These are phyloP conservation scores for Agrochola lychnidis DNA, from an alignment of 2,888 invertebrate genomes.

Conservation along the genomic window DNA sequence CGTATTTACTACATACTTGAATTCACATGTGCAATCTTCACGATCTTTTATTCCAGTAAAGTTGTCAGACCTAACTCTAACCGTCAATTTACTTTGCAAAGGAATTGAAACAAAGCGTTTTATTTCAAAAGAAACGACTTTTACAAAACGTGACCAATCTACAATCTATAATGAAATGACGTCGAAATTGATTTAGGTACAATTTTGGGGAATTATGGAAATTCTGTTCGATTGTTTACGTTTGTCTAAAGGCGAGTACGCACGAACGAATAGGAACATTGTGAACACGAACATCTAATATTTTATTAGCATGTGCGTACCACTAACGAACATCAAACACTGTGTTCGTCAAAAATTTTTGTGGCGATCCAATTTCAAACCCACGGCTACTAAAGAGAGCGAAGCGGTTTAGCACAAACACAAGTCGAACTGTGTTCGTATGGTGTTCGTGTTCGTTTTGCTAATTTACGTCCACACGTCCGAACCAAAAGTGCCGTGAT, in stretches of 20 bases:
- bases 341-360: too few species aligned
- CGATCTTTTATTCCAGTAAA: slow-evolving; percentile 27
- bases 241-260: background rate
- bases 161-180: slow-evolving; percentile 44
- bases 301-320: too few species aligned
- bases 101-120: slow-evolving; percentile 51
- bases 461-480: too few species aligned
- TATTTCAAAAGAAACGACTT: slow-evolving; percentile 33
- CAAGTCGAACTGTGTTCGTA: too few species aligned
- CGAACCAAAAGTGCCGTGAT: too few species aligned
- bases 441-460: too few species aligned
- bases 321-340: too few species aligned
- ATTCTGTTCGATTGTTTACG: background rate
- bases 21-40: slow-evolving; percentile 27
- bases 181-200: slow-evolving; percentile 31
- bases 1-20: slow-evolving; percentile 18
- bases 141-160: slow-evolving; percentile 57
- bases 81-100: slow-evolving; percentile 58
- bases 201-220: slow-evolving; percentile 14
- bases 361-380: too few species aligned
- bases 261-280: too few species aligned
- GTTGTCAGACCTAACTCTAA: slow-evolving; percentile 60
- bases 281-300: too few species aligned
- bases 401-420: too few species aligned
- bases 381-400: too few species aligned